These are phyloP conservation scores for Anguilla rostrata DNA, from an alignment of 2,113 vertebrate species.

Conservation along the genomic window DNA sequence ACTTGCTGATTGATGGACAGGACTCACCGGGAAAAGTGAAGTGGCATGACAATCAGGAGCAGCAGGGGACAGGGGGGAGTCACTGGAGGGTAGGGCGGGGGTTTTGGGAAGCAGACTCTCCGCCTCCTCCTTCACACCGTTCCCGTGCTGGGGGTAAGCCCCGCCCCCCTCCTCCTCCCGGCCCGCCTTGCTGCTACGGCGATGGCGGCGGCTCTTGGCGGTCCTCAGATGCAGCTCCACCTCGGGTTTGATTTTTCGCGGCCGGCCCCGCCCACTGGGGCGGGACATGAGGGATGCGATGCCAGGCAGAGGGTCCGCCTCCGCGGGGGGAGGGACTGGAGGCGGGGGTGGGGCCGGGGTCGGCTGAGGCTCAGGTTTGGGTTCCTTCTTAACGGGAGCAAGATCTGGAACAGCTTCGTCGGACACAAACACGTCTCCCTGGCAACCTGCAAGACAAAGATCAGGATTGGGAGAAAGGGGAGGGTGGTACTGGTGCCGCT, in stretches of 20 bases:
- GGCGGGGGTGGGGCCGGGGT: neutral
- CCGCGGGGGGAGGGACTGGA: slow-evolving; percentile 38
- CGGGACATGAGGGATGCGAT: slow-evolving; percentile 74
- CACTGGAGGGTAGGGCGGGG: slow-evolving; percentile 56
- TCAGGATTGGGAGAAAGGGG: no score
- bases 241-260: slow-evolving; percentile 84
- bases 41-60: slow-evolving; percentile 37
- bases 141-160: slow-evolving; percentile 37
- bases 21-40: slow-evolving; percentile 56
- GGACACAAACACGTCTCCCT: neutral
- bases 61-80: slow-evolving; percentile 37
- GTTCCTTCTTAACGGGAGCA: slow-evolving; percentile 72
- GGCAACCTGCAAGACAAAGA: neutral
- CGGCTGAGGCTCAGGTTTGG: slow-evolving; percentile 37
- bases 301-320: slow-evolving; percentile 65
- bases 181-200: slow-evolving; percentile 59
- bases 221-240: slow-evolving; percentile 74
- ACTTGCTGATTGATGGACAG: no score
- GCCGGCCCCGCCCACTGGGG: slow-evolving; percentile 76
- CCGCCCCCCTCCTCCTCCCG: slow-evolving; percentile 35
- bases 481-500: no score
- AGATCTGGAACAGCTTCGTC: neutral
- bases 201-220: slow-evolving; percentile 64
- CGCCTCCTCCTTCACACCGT: slow-evolving; percentile 68
- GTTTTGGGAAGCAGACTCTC: slow-evolving; percentile 78